Evolutionary conservation across 2,113 vertebrate species (phyloP).

Genomic region (Chloroceryle aenea): DNA sequence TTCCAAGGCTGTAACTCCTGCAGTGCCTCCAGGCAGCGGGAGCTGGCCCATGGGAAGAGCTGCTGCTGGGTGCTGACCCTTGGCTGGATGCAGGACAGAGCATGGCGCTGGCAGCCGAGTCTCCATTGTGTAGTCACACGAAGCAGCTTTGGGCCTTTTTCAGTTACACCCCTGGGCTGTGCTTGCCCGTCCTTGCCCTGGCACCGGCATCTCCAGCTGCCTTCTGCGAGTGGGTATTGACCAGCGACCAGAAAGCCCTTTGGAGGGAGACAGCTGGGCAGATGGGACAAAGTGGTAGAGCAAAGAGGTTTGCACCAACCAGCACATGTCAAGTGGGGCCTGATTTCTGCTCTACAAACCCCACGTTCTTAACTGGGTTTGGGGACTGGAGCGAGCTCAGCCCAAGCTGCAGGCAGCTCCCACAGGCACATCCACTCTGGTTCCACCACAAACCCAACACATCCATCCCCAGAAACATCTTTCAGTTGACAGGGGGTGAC

Average conservation of each 20-base stretch:
- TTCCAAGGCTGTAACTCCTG: not conserved
- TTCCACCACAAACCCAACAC: not conserved
- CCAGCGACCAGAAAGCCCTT: not conserved
- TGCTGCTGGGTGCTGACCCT: not conserved
- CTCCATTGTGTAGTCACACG: rapidly evolving
- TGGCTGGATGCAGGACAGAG: not conserved
- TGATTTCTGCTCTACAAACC: not conserved
- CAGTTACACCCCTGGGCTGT: not conserved
- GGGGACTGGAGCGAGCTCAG: not conserved
- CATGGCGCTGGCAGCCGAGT: not conserved
- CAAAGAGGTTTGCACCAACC: not conserved
- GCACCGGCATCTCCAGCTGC: not conserved
- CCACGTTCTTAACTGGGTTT: not conserved
- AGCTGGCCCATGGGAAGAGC: not conserved
- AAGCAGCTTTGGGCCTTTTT: not conserved
- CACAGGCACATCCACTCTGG: rapidly evolving
- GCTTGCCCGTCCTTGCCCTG: not conserved
- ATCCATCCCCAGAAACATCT: rapidly evolving
- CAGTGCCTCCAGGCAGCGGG: not conserved
- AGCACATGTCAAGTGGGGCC: not conserved
- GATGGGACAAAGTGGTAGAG: not conserved
- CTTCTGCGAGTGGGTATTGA: not conserved
- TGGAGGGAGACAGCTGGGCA: not conserved
- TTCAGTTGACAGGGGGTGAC: not conserved
- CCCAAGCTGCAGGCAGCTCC: not conserved